phyloP scores from a whole-genome alignment of 2,888 invertebrate genomes.

The Himalopsyche kuldschensis region DNA sequence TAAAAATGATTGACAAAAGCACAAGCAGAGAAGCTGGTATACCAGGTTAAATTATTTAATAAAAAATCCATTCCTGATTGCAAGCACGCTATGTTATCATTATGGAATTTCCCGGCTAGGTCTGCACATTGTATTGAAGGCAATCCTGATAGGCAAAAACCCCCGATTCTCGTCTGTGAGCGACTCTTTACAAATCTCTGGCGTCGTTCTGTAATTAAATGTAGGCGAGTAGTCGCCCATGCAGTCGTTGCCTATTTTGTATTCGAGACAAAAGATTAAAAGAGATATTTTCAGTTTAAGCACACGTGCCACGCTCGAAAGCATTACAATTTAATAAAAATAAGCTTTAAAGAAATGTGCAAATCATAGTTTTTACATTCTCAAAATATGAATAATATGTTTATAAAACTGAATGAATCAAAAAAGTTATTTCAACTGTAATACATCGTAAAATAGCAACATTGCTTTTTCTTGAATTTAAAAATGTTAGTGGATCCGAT shows the following conservation, averaged over 20 bases:
- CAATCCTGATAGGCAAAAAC: neutral
- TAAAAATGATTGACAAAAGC: neutral
- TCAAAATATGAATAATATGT: no score
- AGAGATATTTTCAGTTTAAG: constrained; percentile 10
- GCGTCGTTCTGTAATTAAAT: constrained; percentile 17
- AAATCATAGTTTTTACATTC: no score
- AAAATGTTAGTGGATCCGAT: no score
- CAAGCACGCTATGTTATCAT: neutral
- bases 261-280: neutral
- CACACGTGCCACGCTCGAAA: neutral
- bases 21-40: neutral
- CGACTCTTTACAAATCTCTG: constrained; percentile 15
- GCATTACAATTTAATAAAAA: neutral
- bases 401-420: no score
- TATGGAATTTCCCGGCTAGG: neutral
- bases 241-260: neutral
- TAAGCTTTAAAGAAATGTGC: no score
- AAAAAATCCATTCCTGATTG: neutral
- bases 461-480: no score
- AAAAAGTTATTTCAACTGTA: no score
- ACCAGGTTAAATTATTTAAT: neutral
- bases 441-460: no score
- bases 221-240: neutral
- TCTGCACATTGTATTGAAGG: neutral
- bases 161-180: neutral